A percentile compares a stretch with the other conserved stretches of the same genome.
Conservation (phyloP, 1,140 invertebrate species). For the Orchestia grillus region DNA sequence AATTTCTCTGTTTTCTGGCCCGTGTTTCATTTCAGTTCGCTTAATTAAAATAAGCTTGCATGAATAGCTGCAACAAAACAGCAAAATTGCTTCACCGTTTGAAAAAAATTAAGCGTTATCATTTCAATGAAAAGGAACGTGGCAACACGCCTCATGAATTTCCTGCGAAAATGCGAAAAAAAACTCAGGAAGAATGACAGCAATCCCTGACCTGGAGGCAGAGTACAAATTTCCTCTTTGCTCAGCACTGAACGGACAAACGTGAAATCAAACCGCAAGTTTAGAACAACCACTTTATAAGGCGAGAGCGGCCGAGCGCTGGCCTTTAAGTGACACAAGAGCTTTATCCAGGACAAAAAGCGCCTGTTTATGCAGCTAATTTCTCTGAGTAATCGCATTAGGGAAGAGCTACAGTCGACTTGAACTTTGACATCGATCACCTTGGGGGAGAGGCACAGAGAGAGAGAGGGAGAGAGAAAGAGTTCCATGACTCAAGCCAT, state of each 20-base stretch:
- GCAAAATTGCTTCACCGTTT: background rate
- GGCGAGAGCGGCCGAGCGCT: background rate
- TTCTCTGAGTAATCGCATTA: slow-evolving; percentile 35
- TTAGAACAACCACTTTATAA: background rate
- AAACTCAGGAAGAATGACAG: background rate
- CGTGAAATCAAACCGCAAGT: background rate
- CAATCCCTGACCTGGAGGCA: background rate
- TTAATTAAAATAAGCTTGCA: background rate
- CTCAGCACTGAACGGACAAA: background rate
- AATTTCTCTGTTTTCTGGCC: background rate
- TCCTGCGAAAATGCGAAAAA: too few species aligned
- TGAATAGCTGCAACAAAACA: background rate
- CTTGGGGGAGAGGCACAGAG: background rate
- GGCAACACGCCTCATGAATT: background rate
- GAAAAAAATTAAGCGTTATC: background rate
- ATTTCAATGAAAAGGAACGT: background rate
- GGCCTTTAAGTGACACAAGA: slow-evolving; percentile 30
- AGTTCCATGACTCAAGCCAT: background rate
- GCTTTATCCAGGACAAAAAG: slow-evolving; percentile 41
- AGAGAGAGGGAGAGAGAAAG: background rate
- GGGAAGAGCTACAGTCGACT: slow-evolving; percentile 13
- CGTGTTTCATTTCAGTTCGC: background rate
- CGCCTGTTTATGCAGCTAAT: slow-evolving; percentile 29
- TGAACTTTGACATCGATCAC: slow-evolving; percentile 45
- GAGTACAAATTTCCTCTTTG: background rate